Evolutionary conservation across 92 coral and sea anemone species (phyloP).

Genomic region (Muricea muricata): DNA sequence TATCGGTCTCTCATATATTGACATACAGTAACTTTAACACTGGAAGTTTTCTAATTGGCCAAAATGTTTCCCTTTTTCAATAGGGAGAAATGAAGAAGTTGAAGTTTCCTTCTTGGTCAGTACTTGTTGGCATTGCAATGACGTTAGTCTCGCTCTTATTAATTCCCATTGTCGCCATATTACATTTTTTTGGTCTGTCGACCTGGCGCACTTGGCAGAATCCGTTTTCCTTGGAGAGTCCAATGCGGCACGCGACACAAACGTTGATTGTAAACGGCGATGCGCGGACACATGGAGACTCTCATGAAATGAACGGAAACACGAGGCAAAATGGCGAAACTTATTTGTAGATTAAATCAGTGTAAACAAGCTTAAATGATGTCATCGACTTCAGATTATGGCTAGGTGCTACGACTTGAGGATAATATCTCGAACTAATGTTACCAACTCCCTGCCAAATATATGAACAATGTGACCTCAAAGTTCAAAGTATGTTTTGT

Average conservation of each 20-base stretch:
- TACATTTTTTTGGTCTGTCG: conserved; percentile 68
- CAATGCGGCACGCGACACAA: background rate
- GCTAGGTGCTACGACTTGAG: no score
- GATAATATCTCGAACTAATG: no score
- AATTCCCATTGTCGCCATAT: conserved; percentile 79
- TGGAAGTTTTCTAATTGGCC: no score
- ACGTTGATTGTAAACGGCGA: conserved; percentile 6
- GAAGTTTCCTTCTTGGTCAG: conserved; percentile 87
- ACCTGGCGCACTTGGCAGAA: conserved; percentile 50
- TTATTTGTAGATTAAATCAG: background rate
- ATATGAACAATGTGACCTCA: no score
- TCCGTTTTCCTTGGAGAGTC: conserved; percentile 7
- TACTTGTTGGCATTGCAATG: conserved; percentile 72
- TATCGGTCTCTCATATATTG: no score
- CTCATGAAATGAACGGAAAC: conserved; percentile 2
- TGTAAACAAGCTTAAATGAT: no score
- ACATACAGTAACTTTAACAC: no score
- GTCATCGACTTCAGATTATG: no score
- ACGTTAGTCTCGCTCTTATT: conserved; percentile 75
- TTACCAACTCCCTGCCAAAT: no score
- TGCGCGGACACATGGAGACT: background rate
- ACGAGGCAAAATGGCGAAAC: background rate
- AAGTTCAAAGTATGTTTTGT: no score
- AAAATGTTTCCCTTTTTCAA: background rate
- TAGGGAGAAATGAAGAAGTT: conserved; percentile 76